These are phyloP conservation scores for Barypeithes pellucidus DNA, from an alignment of 2,888 invertebrate species.

Conservation along the genomic window DNA sequence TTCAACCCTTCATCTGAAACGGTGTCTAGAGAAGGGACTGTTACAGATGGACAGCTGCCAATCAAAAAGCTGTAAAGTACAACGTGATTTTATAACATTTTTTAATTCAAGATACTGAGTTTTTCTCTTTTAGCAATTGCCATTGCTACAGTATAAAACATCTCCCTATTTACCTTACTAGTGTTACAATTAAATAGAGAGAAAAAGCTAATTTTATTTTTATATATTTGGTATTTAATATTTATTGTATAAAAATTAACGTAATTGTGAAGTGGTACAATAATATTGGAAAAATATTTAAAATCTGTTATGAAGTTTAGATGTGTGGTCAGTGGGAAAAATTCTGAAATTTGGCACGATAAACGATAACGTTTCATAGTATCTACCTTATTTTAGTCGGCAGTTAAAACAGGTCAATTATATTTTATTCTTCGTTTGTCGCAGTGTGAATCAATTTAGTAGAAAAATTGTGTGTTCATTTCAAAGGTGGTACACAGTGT, in stretches of 20 bases:
- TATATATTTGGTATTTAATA: conserved; percentile 51
- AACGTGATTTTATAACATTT: background rate
- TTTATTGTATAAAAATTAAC: conserved; percentile 49
- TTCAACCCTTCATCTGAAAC: background rate
- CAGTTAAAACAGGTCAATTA: too few species aligned
- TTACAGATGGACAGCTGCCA: too few species aligned
- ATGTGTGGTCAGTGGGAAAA: background rate
- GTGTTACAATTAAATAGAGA: conserved; percentile 47
- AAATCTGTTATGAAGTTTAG: conserved; percentile 40
- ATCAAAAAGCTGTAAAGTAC: background rate
- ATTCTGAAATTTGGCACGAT: background rate
- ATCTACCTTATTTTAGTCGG: too few species aligned
- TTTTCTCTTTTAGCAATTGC: background rate
- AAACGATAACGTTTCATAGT: background rate
- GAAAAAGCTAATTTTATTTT: conserved; percentile 53
- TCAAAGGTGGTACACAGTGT: too few species aligned
- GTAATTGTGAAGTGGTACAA: conserved; percentile 50
- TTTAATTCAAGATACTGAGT: background rate
- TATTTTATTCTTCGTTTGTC: too few species aligned
- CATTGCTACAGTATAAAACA: conserved; percentile 23
- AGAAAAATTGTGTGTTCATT: too few species aligned
- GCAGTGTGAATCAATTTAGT: too few species aligned
- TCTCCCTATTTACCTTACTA: conserved; percentile 46
- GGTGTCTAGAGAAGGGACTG: too few species aligned
- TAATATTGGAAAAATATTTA: conserved; percentile 46